Evolutionary conservation across 2,113 vertebrate species (phyloP).

Genomic region (Phaethon lepturus): DNA sequence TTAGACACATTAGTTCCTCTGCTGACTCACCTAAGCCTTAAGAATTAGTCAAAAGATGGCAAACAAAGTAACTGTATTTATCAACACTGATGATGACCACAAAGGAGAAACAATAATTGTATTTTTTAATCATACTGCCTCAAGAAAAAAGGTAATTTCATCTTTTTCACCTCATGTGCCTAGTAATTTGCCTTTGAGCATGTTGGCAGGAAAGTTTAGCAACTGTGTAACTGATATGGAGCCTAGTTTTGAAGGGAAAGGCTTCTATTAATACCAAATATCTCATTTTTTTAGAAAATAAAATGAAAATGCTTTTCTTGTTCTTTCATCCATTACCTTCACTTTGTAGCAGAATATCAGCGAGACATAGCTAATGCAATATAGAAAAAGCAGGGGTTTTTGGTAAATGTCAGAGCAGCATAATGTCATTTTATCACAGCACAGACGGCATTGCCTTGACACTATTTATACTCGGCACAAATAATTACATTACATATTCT

Average conservation of each 20-base stretch:
- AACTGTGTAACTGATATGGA: background rate
- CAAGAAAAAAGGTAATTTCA: background rate
- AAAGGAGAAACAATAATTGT: slow-evolving; percentile 1
- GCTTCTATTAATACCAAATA: background rate
- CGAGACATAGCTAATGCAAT: slow-evolving; percentile 4
- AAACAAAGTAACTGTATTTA: slow-evolving; percentile 10
- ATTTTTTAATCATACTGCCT: background rate
- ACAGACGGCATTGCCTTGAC: background rate
- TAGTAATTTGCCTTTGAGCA: background rate
- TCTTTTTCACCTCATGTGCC: background rate
- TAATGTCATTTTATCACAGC: slow-evolving; percentile 11
- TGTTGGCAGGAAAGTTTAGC: background rate
- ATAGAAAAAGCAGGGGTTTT: background rate
- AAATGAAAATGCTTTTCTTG: slow-evolving; percentile 14
- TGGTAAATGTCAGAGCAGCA: slow-evolving; percentile 50
- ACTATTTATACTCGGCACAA: slow-evolving; percentile 25
- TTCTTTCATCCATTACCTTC: background rate
- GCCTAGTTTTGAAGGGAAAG: background rate
- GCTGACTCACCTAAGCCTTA: background rate
- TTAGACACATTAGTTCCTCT: background rate
- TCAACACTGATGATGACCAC: background rate
- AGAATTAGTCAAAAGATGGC: background rate
- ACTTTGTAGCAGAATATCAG: background rate
- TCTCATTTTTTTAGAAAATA: background rate
- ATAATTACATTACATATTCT: slow-evolving; percentile 40